phyloP scores from a whole-genome alignment of 2,797 vertebrate species.

The Macrochelys suwanniensis region DNA sequence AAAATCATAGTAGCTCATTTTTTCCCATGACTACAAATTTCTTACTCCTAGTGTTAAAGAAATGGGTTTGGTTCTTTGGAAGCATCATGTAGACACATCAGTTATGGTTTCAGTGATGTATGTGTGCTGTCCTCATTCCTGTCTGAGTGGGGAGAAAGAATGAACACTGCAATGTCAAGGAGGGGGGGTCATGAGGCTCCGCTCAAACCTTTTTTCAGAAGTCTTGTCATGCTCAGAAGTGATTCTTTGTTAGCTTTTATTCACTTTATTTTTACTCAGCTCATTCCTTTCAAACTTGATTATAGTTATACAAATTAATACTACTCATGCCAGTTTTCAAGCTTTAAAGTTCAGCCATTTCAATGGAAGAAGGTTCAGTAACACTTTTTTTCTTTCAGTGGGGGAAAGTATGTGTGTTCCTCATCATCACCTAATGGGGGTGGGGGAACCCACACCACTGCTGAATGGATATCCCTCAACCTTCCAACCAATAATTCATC shows the following conservation, averaged over 20 bases:
- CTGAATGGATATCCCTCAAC: background rate
- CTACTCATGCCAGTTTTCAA: background rate
- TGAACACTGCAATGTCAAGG: rapidly evolving
- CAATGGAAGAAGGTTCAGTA: background rate
- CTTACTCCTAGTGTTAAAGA: rapidly evolving
- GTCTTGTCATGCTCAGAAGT: no score
- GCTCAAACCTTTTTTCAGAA: no score
- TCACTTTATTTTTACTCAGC: no score
- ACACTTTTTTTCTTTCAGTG: background rate
- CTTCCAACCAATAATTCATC: background rate
- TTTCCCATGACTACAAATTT: rapidly evolving
- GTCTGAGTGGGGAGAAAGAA: background rate
- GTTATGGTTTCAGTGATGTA: background rate
- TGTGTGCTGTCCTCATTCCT: rapidly evolving
- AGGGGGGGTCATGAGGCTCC: background rate
- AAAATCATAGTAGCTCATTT: background rate
- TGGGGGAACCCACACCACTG: background rate
- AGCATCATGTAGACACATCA: no score
- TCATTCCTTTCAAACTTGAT: no score
- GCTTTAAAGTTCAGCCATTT: background rate
- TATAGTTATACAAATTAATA: no score
- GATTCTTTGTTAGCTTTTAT: no score
- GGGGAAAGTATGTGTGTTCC: background rate
- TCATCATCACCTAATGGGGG: background rate
- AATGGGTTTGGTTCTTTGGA: background rate